phyloP scores from a whole-genome alignment of 2,888 invertebrate species.

The Psylliodes chrysocephalus region DNA sequence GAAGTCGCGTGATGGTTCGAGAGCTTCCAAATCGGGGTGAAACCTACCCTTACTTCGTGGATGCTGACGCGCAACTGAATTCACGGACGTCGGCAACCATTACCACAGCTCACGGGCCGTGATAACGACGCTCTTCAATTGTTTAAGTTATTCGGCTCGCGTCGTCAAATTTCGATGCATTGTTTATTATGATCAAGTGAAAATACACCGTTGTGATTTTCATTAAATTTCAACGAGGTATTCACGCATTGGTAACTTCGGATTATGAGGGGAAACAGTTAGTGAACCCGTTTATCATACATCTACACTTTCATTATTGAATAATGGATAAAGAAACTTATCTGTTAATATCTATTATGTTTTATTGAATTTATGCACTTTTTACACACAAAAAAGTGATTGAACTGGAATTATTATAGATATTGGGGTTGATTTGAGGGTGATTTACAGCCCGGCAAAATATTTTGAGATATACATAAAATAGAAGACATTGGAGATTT shows the following conservation, averaged over 20 bases:
- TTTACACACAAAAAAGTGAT: too few relatives aligned
- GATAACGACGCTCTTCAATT: slow-evolving; percentile 34
- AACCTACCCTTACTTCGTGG: slow-evolving; percentile 32
- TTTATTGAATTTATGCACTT: too few relatives aligned
- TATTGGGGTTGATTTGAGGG: too few relatives aligned
- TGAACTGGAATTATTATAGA: too few relatives aligned
- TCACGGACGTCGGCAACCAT: slow-evolving; percentile 21
- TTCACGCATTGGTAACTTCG: slow-evolving; percentile 1
- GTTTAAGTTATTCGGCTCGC: slow-evolving; percentile 31
- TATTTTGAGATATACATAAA: too few relatives aligned
- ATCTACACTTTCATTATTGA: too few relatives aligned
- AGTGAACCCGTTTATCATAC: not conserved
- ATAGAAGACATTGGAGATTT: too few relatives aligned
- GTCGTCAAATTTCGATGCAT: slow-evolving; percentile 33
- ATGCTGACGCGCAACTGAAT: slow-evolving; percentile 40
- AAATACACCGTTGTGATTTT: slow-evolving; percentile 23
- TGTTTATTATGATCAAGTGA: slow-evolving; percentile 23
- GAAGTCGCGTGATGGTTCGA: slow-evolving; percentile 18
- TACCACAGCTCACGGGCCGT: slow-evolving; percentile 21
- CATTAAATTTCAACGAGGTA: slow-evolving; percentile 6
- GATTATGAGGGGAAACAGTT: slow-evolving; percentile 19
- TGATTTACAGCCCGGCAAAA: too few relatives aligned
- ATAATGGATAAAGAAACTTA: too few relatives aligned
- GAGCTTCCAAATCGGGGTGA: slow-evolving; percentile 18
- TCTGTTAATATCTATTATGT: too few relatives aligned